A percentile compares a stretch with the other conserved stretches of the same genome.
phyloP scores from a whole-genome alignment of 2,888 invertebrate species.

The Yponomeuta malinellus region DNA sequence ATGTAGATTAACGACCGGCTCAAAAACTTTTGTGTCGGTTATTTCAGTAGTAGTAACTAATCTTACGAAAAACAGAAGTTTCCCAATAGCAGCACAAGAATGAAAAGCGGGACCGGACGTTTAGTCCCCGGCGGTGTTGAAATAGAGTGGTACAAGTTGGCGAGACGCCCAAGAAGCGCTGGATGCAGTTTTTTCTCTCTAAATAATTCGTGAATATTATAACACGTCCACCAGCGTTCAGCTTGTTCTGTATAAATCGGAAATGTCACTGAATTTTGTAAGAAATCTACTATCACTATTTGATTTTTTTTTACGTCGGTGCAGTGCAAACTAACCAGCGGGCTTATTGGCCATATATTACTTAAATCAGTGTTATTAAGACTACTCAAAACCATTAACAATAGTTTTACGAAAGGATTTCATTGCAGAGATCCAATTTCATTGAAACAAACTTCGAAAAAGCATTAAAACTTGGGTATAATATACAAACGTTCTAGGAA shows the following conservation, averaged over 20 bases:
- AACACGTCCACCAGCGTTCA: not conserved
- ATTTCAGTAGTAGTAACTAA: not conserved
- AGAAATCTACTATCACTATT: too few species aligned
- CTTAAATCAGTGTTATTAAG: too few species aligned
- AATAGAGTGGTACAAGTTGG: conserved; percentile 58
- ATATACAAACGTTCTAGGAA: not conserved
- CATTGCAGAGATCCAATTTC: too few species aligned
- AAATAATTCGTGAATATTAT: conserved; percentile 9
- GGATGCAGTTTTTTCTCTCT: conserved; percentile 29
- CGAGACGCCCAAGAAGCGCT: conserved; percentile 47
- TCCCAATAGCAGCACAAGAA: conserved; percentile 18
- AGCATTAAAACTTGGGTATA: not conserved
- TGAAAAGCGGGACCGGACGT: conserved; percentile 33
- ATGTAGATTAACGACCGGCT: conserved; percentile 1
- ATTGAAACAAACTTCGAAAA: too few species aligned
- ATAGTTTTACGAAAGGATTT: too few species aligned
- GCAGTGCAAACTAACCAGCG: too few species aligned
- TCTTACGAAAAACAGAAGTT: conserved; percentile 21
- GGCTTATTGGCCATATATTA: too few species aligned
- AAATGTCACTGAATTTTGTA: too few species aligned
- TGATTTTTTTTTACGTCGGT: too few species aligned
- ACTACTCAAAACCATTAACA: too few species aligned
- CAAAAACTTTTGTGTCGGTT: not conserved
- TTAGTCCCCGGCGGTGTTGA: conserved; percentile 37
- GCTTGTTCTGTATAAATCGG: too few species aligned